A percentile compares a stretch with the other conserved stretches of the same genome.
phyloP scores from a whole-genome alignment of 2,888 invertebrate species.

The Bellardia pandia region DNA sequence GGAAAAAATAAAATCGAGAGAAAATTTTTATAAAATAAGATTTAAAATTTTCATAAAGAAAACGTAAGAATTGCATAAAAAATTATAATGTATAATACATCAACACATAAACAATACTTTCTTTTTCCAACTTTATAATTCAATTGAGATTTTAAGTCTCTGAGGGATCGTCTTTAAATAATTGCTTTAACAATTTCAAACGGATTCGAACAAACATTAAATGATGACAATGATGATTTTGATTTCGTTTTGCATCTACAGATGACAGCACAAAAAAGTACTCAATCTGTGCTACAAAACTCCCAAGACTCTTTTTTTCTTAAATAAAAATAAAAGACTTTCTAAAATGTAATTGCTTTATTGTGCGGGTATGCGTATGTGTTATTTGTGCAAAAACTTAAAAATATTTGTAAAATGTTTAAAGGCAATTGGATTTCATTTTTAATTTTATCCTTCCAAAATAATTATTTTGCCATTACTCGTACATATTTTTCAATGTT shows the following conservation, averaged over 20 bases:
- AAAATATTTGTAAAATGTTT: neutral
- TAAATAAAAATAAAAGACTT: slow-evolving; percentile 17
- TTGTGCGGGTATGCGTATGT: neutral
- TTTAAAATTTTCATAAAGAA: no score
- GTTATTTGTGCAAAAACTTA: slow-evolving; percentile 2
- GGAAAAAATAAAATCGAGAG: no score
- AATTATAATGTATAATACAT: neutral
- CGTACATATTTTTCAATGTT: neutral
- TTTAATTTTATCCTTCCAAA: neutral
- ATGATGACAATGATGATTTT: neutral
- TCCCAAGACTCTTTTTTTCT: slow-evolving; percentile 9
- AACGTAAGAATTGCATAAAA: neutral
- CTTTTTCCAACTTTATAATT: neutral
- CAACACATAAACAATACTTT: slow-evolving; percentile 4
- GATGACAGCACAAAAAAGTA: slow-evolving; percentile 29
- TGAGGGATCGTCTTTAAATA: slow-evolving; percentile 13
- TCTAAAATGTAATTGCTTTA: slow-evolving; percentile 46
- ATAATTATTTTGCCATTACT: slow-evolving; percentile 29
- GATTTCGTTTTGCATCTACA: neutral
- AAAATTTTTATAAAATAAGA: no score
- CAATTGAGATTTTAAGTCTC: slow-evolving; percentile 28
- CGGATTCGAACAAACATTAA: slow-evolving; percentile 22
- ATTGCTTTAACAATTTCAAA: slow-evolving; percentile 48
- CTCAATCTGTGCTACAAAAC: slow-evolving; percentile 43
- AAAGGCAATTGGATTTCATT: slow-evolving; percentile 19